These are phyloP conservation scores for Neoseiulus cucumeris DNA, from an alignment of 1,140 invertebrate genomes.

Conservation along the genomic window DNA sequence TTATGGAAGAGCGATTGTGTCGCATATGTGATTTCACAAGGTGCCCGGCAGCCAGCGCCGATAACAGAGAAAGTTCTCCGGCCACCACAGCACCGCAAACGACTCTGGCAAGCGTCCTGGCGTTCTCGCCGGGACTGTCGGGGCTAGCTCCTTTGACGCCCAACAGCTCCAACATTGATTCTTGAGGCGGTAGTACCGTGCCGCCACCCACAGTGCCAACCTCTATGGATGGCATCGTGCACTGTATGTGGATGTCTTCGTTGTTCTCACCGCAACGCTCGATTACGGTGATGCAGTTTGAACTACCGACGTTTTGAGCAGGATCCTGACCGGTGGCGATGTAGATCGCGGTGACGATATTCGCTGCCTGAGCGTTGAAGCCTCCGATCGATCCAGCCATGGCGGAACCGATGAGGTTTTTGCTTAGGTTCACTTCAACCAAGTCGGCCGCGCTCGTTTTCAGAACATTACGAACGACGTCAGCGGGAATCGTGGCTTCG, in stretches of 20 bases:
- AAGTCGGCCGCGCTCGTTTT: slow-evolving; percentile 72
- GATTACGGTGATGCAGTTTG: slow-evolving; percentile 90
- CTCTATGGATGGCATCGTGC: slow-evolving; percentile 95
- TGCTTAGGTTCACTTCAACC: slow-evolving; percentile 73
- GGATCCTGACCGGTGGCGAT: slow-evolving; percentile 92
- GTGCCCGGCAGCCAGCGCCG: slow-evolving; percentile 85
- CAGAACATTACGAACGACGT: slow-evolving; percentile 46
- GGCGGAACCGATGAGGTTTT: slow-evolving; percentile 86
- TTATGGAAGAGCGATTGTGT: slow-evolving; percentile 21
- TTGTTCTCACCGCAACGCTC: slow-evolving; percentile 54
- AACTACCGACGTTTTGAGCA: slow-evolving; percentile 87
- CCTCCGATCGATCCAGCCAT: slow-evolving; percentile 83
- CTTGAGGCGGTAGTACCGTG: slow-evolving; percentile 77
- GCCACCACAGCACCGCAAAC: slow-evolving; percentile 89
- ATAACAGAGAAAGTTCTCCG: slow-evolving; percentile 90
- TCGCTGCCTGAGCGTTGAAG: slow-evolving; percentile 89
- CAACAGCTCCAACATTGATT: slow-evolving; percentile 62
- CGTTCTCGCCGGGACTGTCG: slow-evolving; percentile 53
- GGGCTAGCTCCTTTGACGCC: slow-evolving; percentile 54
- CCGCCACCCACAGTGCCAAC: slow-evolving; percentile 94
- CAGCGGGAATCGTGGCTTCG: slow-evolving; percentile 61
- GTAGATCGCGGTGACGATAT: slow-evolving; percentile 93
- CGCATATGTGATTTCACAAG: slow-evolving; percentile 82
- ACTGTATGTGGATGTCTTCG: slow-evolving; percentile 75
- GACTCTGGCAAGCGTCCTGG: slow-evolving; percentile 61